A percentile compares a stretch with the other conserved stretches of the same genome.
phyloP scores from a whole-genome alignment of 2,113 vertebrate genomes.

The Arothron firmamentum region DNA sequence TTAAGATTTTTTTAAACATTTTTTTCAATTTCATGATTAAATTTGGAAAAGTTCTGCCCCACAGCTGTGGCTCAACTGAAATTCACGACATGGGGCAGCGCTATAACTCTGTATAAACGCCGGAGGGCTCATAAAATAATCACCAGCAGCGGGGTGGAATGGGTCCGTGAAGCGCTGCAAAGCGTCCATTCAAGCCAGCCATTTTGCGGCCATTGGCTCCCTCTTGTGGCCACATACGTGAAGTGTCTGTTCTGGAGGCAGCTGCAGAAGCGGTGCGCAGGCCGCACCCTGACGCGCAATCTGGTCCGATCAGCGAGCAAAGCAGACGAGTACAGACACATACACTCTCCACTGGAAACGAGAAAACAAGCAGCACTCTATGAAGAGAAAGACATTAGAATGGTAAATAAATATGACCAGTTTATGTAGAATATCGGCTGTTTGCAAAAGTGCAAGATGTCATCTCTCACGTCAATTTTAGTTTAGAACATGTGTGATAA shows the following conservation, averaged over 20 bases:
- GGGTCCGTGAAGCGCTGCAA: not conserved
- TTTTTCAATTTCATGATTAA: not conserved
- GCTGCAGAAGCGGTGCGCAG: not conserved
- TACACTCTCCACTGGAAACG: too few species aligned
- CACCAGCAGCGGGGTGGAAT: not conserved
- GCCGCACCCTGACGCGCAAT: constrained; percentile 13
- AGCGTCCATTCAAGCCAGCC: not conserved
- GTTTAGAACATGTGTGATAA: too few species aligned
- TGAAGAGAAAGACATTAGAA: too few species aligned
- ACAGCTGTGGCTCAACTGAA: not conserved
- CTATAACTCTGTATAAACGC: not conserved
- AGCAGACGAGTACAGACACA: too few species aligned
- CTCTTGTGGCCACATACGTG: constrained; percentile 53
- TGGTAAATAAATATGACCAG: too few species aligned
- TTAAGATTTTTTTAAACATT: too few species aligned
- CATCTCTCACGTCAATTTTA: too few species aligned
- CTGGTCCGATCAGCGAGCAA: too few species aligned
- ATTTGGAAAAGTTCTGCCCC: constrained; percentile 18
- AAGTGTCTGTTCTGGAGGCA: not conserved
- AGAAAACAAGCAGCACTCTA: too few species aligned
- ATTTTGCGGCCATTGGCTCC: constrained; percentile 37
- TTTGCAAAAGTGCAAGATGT: too few species aligned
- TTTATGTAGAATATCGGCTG: too few species aligned
- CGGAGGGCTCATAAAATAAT: not conserved
- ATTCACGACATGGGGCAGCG: not conserved